phyloP scores from a whole-genome alignment of 2,797 vertebrate species.

The Orestias chungarensis region DNA sequence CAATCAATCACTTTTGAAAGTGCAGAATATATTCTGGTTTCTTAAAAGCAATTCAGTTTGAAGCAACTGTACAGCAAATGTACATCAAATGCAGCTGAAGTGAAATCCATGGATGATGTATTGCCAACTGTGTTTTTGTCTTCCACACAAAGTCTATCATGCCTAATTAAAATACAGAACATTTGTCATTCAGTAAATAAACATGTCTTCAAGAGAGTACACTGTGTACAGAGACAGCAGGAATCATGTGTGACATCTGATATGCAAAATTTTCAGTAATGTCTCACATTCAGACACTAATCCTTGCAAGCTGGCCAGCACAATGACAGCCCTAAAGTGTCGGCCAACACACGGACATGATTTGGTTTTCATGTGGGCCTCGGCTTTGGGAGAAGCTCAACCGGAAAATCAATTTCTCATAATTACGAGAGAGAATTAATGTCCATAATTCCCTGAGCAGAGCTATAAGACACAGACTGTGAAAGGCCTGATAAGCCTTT shows the following conservation, averaged over 20 bases:
- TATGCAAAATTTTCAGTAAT: slow-evolving; percentile 16
- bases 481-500: slow-evolving; percentile 43
- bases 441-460: slow-evolving; percentile 56
- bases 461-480: slow-evolving; percentile 33
- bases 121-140: not conserved
- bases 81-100: not conserved
- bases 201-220: not conserved
- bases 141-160: not conserved
- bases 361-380: slow-evolving; percentile 42
- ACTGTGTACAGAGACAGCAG: not conserved
- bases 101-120: not conserved
- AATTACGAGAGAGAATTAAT: slow-evolving; percentile 66
- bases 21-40: not conserved
- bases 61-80: not conserved
- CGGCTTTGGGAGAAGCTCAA: slow-evolving; percentile 49
- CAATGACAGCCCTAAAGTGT: slow-evolving; percentile 44
- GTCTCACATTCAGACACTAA: slow-evolving; percentile 48
- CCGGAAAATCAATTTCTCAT: slow-evolving; percentile 65
- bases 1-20: not conserved
- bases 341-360: slow-evolving; percentile 44
- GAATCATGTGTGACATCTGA: slow-evolving; percentile 11
- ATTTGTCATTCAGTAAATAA: slow-evolving; percentile 4
- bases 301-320: slow-evolving; percentile 48
- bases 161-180: not conserved
- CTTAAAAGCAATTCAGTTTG: not conserved